These are phyloP conservation scores for Aleiodes leptofemur DNA, from an alignment of 2,888 invertebrate genomes.

Conservation along the genomic window DNA sequence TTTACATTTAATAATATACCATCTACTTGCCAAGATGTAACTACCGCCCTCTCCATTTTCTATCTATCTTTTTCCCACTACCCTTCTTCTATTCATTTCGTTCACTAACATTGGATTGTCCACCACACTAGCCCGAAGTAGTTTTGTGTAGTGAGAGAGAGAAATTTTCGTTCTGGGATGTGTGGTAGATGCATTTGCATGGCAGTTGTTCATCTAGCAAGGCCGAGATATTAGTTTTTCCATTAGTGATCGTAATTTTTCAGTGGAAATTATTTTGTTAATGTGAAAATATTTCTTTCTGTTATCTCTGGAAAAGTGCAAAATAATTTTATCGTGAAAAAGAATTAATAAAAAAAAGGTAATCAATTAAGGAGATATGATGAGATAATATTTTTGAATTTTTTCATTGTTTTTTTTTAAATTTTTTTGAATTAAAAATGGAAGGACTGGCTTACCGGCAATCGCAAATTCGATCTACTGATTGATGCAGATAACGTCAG, in stretches of 20 bases:
- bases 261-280: slow-evolving; percentile 7
- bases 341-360: too few relatives aligned
- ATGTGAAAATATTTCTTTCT: too few relatives aligned
- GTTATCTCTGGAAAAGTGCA: background rate
- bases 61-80: slow-evolving; percentile 41
- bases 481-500: slow-evolving; percentile 48
- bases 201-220: slow-evolving; percentile 51
- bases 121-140: slow-evolving; percentile 51
- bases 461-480: background rate
- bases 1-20: slow-evolving; percentile 10
- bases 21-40: slow-evolving; percentile 65
- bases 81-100: slow-evolving; percentile 14
- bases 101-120: slow-evolving; percentile 26
- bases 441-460: background rate
- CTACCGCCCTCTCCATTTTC: slow-evolving; percentile 61
- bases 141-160: slow-evolving; percentile 51
- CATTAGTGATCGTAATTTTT: slow-evolving; percentile 17
- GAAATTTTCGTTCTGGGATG: slow-evolving; percentile 61
- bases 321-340: background rate
- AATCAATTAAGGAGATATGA: background rate
- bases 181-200: slow-evolving; percentile 67
- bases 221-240: slow-evolving; percentile 24
- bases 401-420: background rate
- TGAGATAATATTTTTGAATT: background rate
- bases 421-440: background rate